Evolutionary conservation across 2,113 vertebrate genomes (phyloP), one percentile per base, ranked within the genome.

Genomic region (Sander lucioperca): DNA sequence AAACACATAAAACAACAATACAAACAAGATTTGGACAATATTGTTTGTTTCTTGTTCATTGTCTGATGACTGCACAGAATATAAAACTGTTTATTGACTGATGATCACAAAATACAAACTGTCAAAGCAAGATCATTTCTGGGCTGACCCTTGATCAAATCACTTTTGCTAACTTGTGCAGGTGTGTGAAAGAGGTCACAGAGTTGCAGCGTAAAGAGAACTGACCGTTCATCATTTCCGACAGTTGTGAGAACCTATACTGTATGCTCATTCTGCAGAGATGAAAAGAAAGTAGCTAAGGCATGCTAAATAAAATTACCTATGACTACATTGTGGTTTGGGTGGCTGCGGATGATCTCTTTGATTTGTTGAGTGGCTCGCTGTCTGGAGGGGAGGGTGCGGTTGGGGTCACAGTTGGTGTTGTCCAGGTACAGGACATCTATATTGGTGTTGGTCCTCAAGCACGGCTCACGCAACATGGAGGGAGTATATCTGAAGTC

Each of bases 391-490:
- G 98, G 98, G 69, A 99, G 92, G 14, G 80, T 53, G 48, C 93
- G 93, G 4, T 90, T 93, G 0, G 97, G 98, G 82, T 96, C 94
- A 93, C 97, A 98, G 92, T 99, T 96, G 6, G 98, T 99, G 91
- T 98, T 97, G 92, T 99, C 98, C 88, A 99, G 92, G 92, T 99
- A 99, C 63, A 99, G 95, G 30, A 96, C 88, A 72, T 99, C 96
- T 51, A 99, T 97, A 79, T 80, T 95, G 73, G 91, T 95, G 62
- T 95, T 94, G 70, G 91, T 94, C 33, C 78, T 85, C n/a, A 99
- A 93, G 47, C 79, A 96, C 0, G 95, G 95, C 85, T 97, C 96
- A 2, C 87, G 90, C 56, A 96, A 92, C 97, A 99, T 98, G n/a
- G 94, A 74, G 0, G 97, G 95, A 1, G 84, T 93, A 77, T 97